Base-by-base conservation (phyloP, 1,140 invertebrate species). In the Drosophila pseudoananassae region DNA sequence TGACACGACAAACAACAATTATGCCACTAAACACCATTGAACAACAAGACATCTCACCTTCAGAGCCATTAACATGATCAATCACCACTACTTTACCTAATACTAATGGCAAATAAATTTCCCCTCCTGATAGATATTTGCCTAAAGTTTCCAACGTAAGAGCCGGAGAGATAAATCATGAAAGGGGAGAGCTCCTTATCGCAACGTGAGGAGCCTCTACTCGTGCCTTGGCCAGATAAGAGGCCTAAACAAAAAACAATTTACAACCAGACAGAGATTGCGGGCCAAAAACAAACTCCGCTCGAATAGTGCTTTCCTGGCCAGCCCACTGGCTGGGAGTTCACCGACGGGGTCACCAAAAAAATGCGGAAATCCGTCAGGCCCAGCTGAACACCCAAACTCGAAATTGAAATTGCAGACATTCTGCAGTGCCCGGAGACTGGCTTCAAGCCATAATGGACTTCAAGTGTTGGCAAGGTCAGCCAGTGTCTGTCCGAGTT, bases 341-440 rank as follows among this genome's bases (percentile, higher is more conserved):
- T 80, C 78, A 75, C 2, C 20, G 15, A 7, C 55, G 43, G 55
- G 68, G 50, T 60, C 53, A 55, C 38, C 43, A 10, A 14, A 64
- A 74, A 64, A 74, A 84, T 84, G 80, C 81, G 81, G 81, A 85
- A 85, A 85, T 80, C 77, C 81, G 81, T 85, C 82, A 85, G 15
- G 77, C 81, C 66, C 78, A 63, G 81, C 69, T 85, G 57, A 60
- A 49, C 54, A 59, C 55, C 25, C 33, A 54, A 75, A 31, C 49
- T 43, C 10, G 40, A 80, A 80, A 76, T 53, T 68, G 64, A 66
- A 68, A 69, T 47, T 66, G 61, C 60, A 74, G 54, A 74, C 50
- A 55, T 72, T 72, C 61, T 75, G 69, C 60, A 76, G 57, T 55
- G 47, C 27, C 45, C 63, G 38, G 63, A 15, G 43, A 55, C 45